Evolutionary conservation across 2,113 vertebrate genomes (phyloP).

Genomic region (Setophaga kirtlandii): DNA sequence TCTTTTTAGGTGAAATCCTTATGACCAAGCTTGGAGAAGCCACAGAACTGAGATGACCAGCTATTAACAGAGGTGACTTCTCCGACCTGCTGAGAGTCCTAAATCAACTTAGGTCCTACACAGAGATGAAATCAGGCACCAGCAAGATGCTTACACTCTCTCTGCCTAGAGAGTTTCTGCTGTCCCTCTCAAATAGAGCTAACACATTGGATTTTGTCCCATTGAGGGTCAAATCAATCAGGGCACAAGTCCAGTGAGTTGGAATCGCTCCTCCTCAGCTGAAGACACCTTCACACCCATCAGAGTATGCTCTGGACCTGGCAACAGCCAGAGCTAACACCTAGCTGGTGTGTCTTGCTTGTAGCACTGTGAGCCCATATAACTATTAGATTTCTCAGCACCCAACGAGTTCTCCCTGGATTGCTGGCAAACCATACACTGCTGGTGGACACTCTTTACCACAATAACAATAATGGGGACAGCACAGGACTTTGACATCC

Average conservation of each 20-base stretch:
- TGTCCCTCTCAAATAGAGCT: not conserved
- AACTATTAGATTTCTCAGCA: not conserved
- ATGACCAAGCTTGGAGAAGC: not conserved
- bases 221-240: not conserved
- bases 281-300: accelerated
- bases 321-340: not conserved
- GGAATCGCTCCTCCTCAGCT: accelerated
- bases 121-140: not conserved
- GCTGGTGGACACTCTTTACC: not conserved
- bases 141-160: not conserved
- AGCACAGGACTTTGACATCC: not conserved
- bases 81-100: not conserved
- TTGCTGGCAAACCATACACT: not conserved
- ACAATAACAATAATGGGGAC: not conserved
- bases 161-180: not conserved
- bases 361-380: too few species aligned
- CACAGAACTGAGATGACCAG: not conserved
- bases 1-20: not conserved
- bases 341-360: not conserved
- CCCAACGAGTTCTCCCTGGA: not conserved
- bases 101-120: not conserved
- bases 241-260: not conserved
- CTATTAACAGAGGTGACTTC: not conserved
- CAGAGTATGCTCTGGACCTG: not conserved
- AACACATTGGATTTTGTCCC: not conserved